Conservation (phyloP, 2,113 vertebrate species). For the Eubucco bourcierii region DNA sequence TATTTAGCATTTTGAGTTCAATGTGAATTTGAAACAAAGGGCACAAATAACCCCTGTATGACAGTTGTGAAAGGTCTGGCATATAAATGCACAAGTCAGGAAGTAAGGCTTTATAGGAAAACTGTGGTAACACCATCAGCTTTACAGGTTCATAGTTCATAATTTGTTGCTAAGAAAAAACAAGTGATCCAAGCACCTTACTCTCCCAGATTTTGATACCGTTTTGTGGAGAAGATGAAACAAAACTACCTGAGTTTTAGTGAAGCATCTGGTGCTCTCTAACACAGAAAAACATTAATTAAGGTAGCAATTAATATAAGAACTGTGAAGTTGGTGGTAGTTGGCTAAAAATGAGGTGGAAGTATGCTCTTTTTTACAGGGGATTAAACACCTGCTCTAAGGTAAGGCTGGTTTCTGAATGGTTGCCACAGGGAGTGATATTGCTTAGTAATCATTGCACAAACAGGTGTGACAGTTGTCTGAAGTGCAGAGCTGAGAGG, state of each 20-base stretch:
- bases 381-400: neutral
- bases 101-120: neutral
- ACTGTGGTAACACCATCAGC: neutral
- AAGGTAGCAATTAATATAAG: neutral
- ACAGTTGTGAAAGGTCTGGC: neutral
- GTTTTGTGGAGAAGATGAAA: neutral
- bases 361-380: neutral
- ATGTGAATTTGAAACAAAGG: neutral
- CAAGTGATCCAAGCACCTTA: neutral
- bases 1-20: neutral
- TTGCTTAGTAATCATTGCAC: neutral
- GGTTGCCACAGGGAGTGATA: neutral
- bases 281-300: neutral
- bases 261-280: neutral
- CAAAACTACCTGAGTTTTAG: neutral
- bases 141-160: neutral
- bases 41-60: neutral
- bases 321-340: neutral
- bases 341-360: neutral
- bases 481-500: neutral
- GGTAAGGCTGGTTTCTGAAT: neutral
- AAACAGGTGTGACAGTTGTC: neutral
- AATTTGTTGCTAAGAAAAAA: neutral
- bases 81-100: neutral
- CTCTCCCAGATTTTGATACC: neutral